Evolutionary conservation across 2,113 vertebrate species (phyloP).

Genomic region (Protomyctophum bolini): DNA sequence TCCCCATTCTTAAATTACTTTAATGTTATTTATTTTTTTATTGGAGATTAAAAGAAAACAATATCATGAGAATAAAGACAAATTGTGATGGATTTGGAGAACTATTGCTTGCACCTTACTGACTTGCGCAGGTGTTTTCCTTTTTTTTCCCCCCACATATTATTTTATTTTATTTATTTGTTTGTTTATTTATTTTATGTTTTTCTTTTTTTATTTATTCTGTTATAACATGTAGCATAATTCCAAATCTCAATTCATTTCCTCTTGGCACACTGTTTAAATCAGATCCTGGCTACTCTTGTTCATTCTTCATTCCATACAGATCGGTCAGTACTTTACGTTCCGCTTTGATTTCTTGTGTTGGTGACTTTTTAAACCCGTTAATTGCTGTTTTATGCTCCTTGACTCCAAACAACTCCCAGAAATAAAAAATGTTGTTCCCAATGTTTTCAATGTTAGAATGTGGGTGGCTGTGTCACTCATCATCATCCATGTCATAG

Average conservation of each 20-base stretch:
- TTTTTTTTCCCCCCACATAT: slow-evolving; percentile 63
- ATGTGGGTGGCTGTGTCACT: slow-evolving; percentile 48
- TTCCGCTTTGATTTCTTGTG: slow-evolving; percentile 84
- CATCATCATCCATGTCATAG: slow-evolving; percentile 13
- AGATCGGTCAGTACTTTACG: slow-evolving; percentile 76
- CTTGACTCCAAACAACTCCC: slow-evolving; percentile 92
- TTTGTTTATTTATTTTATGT: slow-evolving; percentile 49
- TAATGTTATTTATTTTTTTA: slow-evolving; percentile 82
- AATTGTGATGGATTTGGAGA: slow-evolving; percentile 83
- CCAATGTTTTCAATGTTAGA: slow-evolving; percentile 80
- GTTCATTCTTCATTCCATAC: slow-evolving; percentile 77
- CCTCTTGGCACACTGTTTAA: slow-evolving; percentile 81
- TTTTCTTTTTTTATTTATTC: slow-evolving; percentile 52
- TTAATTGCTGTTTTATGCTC: slow-evolving; percentile 81
- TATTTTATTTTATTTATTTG: slow-evolving; percentile 75
- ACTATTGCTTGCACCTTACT: slow-evolving; percentile 84
- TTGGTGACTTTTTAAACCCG: slow-evolving; percentile 80
- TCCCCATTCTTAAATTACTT: slow-evolving; percentile 79
- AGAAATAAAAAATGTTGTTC: slow-evolving; percentile 97
- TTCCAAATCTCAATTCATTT: slow-evolving; percentile 69
- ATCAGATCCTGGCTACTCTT: slow-evolving; percentile 50
- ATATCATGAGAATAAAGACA: slow-evolving; percentile 80
- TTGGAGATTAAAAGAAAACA: slow-evolving; percentile 67
- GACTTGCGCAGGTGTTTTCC: slow-evolving; percentile 72
- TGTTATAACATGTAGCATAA: slow-evolving; percentile 74